Evolutionary conservation across 1,140 invertebrate species (phyloP).

Genomic region (Pinna nobilis): DNA sequence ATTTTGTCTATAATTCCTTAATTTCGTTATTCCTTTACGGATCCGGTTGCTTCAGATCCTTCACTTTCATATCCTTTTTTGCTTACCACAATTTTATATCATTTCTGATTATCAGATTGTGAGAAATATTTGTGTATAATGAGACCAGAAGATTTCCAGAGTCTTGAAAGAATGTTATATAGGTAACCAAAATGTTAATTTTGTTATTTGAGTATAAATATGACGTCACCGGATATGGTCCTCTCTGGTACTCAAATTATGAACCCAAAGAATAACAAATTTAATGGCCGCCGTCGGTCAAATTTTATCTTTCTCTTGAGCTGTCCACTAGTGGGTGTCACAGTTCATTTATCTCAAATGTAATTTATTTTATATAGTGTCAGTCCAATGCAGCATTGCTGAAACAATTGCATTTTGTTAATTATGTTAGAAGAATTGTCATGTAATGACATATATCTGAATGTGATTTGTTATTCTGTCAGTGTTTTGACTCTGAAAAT

Average conservation of each 20-base stretch:
- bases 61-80: not conserved
- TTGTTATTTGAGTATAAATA: no score
- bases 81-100: not conserved
- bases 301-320: no score
- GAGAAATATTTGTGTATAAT: not conserved
- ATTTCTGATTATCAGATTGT: not conserved
- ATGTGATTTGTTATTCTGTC: not conserved
- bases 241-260: conserved; percentile 7
- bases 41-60: no score
- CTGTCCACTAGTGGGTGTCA: conserved; percentile 2
- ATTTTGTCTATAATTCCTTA: no score
- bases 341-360: conserved; percentile 5
- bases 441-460: not conserved
- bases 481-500: not conserved
- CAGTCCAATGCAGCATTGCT: not conserved
- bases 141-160: no score
- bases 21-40: no score
- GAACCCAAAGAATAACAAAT: conserved; percentile 36
- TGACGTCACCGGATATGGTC: conserved; percentile 29
- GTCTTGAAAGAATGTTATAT: no score
- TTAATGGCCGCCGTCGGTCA: conserved; percentile 35
- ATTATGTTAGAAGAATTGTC: not conserved
- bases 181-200: no score
- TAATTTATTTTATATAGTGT: not conserved
- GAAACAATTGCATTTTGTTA: conserved; percentile 33